Base-by-base conservation (phyloP, 35 echinoderm and acorn worm genomes). In the Anneissia japonica region DNA sequence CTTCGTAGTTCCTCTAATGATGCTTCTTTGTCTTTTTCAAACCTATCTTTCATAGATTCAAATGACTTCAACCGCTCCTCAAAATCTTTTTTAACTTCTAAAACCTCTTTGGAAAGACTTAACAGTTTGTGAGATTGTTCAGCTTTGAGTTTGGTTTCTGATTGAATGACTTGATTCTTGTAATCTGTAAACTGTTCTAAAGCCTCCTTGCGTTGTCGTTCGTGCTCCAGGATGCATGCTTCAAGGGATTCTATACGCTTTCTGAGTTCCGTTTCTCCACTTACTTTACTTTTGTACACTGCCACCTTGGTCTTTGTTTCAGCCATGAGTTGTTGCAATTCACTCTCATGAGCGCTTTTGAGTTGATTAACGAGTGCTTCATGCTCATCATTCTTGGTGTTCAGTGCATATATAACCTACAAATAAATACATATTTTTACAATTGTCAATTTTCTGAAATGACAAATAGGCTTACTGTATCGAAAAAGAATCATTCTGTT, bases 341-440 rank as follows among this genome's bases (percentile, higher is more conserved):
- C 96, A 37, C 94, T 89, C 37, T 99, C 96, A 73, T 99, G 96
- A n/a, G 86, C 76, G 29, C 91, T 92, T 72, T 92, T 93, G 37
- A 99, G 83, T 64, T 36, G 89, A 45, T 99, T 86, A 35, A 99
- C 74, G 36, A 85, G 78, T 46, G 86, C 82, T 39, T 99, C 96
- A 82, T 99, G 96, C 74, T 99, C 96, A 92, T 99, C 96, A 81
- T 99, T 99, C 76, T 99, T 99, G 0, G 96, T 94, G 72, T 99
- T 99, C 16, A 99, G 86, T 51, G 96, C 92, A 90, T 99, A 99
- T 30, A 99, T 99, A 30, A 99, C 96, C 96, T 99, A 89, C 6
- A 76, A 72, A 39, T 19, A 74, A 74, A 83, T 19, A 12, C 3
- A 9, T 31, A 17, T 3, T 12, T 78, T 11, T 35, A 32, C 16